These are phyloP conservation scores for Pseudorhombus dupliciocellatus DNA, from an alignment of 2,113 vertebrate species.

Conservation along the genomic window DNA sequence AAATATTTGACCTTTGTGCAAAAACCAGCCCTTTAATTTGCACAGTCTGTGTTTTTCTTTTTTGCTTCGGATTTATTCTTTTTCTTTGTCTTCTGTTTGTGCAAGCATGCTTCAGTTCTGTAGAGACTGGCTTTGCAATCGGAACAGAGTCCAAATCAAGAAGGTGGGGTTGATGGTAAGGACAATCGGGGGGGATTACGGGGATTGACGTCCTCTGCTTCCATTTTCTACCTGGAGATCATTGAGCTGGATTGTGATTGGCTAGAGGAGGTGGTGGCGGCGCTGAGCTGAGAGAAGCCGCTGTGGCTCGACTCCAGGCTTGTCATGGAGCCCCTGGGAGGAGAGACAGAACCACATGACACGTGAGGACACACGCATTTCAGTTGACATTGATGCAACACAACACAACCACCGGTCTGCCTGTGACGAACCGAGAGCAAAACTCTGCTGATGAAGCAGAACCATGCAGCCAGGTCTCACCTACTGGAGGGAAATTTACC, in stretches of 20 bases:
- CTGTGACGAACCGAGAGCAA: slow-evolving; percentile 8
- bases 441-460: slow-evolving; percentile 43
- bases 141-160: slow-evolving; percentile 38
- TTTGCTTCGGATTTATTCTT: slow-evolving; percentile 37
- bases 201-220: slow-evolving; percentile 24
- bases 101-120: slow-evolving; percentile 70
- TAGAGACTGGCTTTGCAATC: slow-evolving; percentile 51
- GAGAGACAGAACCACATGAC: slow-evolving; percentile 9
- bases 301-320: slow-evolving; percentile 97
- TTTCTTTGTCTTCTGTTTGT: slow-evolving; percentile 66
- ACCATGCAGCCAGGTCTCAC: slow-evolving; percentile 57
- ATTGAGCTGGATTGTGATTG: slow-evolving; percentile 94
- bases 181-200: slow-evolving; percentile 7
- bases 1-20: slow-evolving; percentile 72
- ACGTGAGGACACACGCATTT: not conserved
- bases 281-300: slow-evolving; percentile 96
- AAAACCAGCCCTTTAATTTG: slow-evolving; percentile 78
- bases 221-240: slow-evolving; percentile 89
- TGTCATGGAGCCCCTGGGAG: slow-evolving; percentile 93
- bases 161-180: slow-evolving; percentile 24
- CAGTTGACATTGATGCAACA: not conserved
- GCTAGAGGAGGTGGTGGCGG: slow-evolving; percentile 90
- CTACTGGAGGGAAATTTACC: not conserved
- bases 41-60: slow-evolving; percentile 44
- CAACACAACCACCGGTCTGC: slow-evolving; percentile 12